Evolutionary conservation across 2,113 vertebrate genomes (phyloP).

Genomic region (Macrotis lagotis): DNA sequence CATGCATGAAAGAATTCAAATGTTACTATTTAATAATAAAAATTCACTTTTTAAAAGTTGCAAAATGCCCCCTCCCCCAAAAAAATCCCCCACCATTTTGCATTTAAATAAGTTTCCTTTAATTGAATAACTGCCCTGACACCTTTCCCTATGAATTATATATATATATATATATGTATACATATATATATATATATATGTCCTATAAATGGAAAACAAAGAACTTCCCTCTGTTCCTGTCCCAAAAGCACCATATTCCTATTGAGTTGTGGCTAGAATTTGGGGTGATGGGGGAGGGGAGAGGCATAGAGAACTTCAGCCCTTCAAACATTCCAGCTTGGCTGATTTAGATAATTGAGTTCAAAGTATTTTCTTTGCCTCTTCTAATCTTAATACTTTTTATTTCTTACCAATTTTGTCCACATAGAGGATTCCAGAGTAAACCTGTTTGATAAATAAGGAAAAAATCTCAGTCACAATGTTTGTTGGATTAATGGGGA

Average conservation of each 20-base stretch:
- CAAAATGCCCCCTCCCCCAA: background rate
- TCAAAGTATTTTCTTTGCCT: background rate
- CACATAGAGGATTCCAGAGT: background rate
- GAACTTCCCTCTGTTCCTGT: background rate
- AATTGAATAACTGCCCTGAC: background rate
- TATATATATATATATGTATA: too few species aligned
- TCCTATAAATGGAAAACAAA: background rate
- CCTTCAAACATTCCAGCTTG: background rate
- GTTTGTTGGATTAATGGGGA: background rate
- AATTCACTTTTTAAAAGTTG: background rate
- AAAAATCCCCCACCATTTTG: background rate
- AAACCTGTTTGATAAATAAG: background rate
- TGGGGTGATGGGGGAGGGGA: background rate
- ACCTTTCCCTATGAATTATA: background rate
- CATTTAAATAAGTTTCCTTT: background rate
- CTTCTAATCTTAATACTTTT: background rate
- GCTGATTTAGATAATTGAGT: background rate
- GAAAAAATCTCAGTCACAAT: background rate
- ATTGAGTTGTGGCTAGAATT: background rate
- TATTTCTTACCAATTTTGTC: background rate
- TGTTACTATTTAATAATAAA: background rate
- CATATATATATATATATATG: too few species aligned
- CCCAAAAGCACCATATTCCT: background rate
- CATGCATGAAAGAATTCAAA: background rate
- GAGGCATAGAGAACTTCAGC: background rate